A percentile compares a stretch with the other conserved stretches of the same genome.
Conservation (phyloP, 2,797 vertebrate genomes). For the Mormyrops boulengeri region DNA sequence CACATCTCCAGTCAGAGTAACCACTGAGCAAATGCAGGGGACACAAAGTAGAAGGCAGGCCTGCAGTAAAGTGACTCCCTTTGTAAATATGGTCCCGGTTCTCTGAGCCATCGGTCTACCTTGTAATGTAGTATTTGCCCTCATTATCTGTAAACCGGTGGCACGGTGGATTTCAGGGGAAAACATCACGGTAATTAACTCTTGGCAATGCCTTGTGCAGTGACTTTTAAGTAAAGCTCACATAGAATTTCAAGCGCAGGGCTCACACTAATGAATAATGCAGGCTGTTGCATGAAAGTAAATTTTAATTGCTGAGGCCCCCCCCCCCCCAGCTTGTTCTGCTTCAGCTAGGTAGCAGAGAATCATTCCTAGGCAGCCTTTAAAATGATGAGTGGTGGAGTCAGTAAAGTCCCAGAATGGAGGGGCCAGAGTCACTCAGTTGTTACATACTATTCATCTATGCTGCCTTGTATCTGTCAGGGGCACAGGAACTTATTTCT, state of each 20-base stretch:
- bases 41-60: background rate
- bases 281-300: constrained; percentile 42
- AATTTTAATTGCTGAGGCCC: constrained; percentile 41
- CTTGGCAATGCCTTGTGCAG: constrained; percentile 16
- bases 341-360: constrained; percentile 23
- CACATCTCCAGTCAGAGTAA: background rate
- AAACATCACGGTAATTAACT: constrained; percentile 30
- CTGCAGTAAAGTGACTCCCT: background rate
- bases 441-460: constrained; percentile 39
- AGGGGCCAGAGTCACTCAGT: background rate
- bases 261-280: constrained; percentile 42
- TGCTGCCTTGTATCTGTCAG: constrained; percentile 45
- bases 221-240: constrained; percentile 42
- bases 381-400: constrained; percentile 40
- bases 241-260: constrained; percentile 32
- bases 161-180: constrained; percentile 21
- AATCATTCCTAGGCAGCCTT: constrained; percentile 31
- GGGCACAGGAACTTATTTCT: constrained; percentile 37
- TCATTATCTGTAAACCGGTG: background rate
- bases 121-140: constrained; percentile 28
- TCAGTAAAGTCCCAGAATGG: constrained; percentile 35
- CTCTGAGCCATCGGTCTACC: background rate
- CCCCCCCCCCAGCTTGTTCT: constrained; percentile 2
- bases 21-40: background rate
- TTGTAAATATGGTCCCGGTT: background rate